phyloP scores from a whole-genome alignment of 2,888 invertebrate species.

The Campaea margaritaria region DNA sequence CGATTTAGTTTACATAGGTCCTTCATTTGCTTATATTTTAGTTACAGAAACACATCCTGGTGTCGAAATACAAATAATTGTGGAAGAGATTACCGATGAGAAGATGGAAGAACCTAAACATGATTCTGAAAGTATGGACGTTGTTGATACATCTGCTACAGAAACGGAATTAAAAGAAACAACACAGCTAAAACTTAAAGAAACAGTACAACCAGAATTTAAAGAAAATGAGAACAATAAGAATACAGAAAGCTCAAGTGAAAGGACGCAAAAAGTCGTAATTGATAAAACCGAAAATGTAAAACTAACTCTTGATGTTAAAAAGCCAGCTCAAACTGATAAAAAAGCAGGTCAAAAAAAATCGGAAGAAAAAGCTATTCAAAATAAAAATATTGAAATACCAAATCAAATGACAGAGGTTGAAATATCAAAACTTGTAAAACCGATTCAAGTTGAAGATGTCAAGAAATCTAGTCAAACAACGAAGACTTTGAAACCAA shows the following conservation, averaged over 20 bases:
- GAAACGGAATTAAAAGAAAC: constrained; percentile 31
- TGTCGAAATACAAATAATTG: constrained; percentile 1
- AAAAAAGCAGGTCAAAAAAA: neutral
- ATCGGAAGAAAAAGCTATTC: neutral
- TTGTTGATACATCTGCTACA: constrained; percentile 24
- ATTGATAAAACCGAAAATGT: neutral
- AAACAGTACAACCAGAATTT: neutral
- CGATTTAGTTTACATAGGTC: too few species aligned
- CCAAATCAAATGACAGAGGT: neutral
- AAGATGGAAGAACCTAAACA: constrained; percentile 2
- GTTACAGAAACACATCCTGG: constrained; percentile 26
- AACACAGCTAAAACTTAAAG: neutral
- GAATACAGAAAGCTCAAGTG: neutral
- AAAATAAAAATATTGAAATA: neutral
- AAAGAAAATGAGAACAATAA: neutral
- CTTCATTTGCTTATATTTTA: neutral
- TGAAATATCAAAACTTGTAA: neutral
- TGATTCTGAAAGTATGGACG: constrained; percentile 19
- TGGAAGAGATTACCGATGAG: constrained; percentile 22
- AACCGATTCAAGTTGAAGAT: constrained; percentile 2
- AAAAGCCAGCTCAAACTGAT: constrained; percentile 1
- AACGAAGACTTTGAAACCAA: neutral
- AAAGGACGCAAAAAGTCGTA: neutral
- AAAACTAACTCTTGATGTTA: neutral
- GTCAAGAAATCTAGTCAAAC: constrained; percentile 3